Evolutionary conservation across 2,113 vertebrate species (phyloP).

Genomic region (Capreolus pygargus): DNA sequence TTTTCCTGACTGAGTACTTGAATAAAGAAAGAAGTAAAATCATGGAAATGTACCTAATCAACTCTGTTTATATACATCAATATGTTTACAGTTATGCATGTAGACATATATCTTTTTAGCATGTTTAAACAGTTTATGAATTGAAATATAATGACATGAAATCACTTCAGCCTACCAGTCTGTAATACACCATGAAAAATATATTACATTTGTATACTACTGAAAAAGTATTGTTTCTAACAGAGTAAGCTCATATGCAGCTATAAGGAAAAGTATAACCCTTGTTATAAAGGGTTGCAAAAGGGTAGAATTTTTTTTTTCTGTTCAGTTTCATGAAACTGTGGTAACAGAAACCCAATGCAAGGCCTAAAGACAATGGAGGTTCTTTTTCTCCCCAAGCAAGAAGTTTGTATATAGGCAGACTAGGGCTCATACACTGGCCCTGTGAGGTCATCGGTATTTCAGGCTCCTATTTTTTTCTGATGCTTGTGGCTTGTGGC

Average conservation of each 20-base stretch:
- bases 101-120: not conserved
- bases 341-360: not conserved
- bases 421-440: not conserved
- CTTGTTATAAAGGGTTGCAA: not conserved
- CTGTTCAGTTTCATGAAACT: not conserved
- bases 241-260: not conserved
- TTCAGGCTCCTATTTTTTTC: not conserved
- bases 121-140: not conserved
- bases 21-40: not conserved
- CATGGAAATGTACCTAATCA: not conserved
- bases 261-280: not conserved
- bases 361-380: not conserved
- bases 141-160: conserved; percentile 18
- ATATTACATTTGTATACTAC: not conserved
- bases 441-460: not conserved
- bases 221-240: not conserved
- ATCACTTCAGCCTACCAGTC: not conserved
- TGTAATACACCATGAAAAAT: not conserved
- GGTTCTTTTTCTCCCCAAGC: not conserved
- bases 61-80: not conserved
- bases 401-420: not conserved
- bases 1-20: not conserved
- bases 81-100: not conserved
- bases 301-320: not conserved
- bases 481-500: not conserved